phyloP scores from a whole-genome alignment of 2,797 vertebrate genomes.

The Simalia tracyae region DNA sequence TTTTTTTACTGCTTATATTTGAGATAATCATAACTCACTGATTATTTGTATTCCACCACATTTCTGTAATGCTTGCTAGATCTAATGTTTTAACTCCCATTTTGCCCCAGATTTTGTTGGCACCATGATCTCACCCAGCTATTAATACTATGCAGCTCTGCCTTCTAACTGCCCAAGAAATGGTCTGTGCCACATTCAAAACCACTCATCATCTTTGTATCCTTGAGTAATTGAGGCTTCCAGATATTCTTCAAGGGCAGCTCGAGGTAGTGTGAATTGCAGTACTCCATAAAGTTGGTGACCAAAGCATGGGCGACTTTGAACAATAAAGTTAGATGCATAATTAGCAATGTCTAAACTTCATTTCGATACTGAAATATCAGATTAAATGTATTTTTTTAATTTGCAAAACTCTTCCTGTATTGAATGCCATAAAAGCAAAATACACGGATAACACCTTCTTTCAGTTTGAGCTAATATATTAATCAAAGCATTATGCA shows the following conservation, averaged over 20 bases:
- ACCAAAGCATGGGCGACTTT: neutral
- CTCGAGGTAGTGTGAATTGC: neutral
- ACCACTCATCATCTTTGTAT: neutral
- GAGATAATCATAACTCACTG: neutral
- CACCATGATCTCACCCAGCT: neutral
- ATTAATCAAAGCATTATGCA: neutral
- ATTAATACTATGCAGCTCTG: neutral
- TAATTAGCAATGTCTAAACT: neutral
- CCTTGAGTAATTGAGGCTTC: neutral
- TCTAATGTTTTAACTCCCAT: neutral
- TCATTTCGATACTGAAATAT: slow-evolving; percentile 11
- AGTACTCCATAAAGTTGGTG: neutral
- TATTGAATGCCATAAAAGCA: neutral
- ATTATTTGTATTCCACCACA: neutral
- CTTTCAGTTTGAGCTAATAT: neutral
- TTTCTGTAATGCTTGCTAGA: neutral
- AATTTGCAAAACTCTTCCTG: slow-evolving; percentile 15
- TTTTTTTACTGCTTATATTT: neutral
- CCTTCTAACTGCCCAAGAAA: neutral
- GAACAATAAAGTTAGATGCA: neutral
- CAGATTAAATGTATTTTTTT: slow-evolving; percentile 24
- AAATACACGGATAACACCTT: slow-evolving; percentile 19
- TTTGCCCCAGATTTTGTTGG: neutral
- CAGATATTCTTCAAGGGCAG: neutral
- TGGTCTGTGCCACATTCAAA: neutral